phyloP scores from a whole-genome alignment of 2,888 invertebrate genomes.

The Agrotis exclamationis region DNA sequence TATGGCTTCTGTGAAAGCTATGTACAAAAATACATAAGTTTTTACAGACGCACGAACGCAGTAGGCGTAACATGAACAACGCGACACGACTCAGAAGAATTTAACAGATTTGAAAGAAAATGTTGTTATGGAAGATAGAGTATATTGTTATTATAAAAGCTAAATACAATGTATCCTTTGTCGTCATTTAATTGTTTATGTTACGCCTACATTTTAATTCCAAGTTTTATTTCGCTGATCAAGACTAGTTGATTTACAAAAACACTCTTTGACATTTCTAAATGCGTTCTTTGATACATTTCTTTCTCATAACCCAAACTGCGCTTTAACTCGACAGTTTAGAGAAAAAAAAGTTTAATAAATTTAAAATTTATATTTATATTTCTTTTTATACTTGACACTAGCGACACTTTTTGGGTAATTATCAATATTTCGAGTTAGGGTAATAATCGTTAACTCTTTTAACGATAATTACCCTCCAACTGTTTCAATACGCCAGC shows the following conservation, averaged over 20 bases:
- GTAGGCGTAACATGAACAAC: conserved; percentile 58
- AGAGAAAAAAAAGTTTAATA: neutral
- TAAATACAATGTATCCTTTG: conserved; percentile 24
- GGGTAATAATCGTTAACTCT: neutral
- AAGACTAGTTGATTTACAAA: neutral
- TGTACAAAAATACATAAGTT: conserved; percentile 55
- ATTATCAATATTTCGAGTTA: neutral
- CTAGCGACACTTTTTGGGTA: neutral
- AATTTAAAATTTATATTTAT: neutral
- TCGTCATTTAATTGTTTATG: conserved; percentile 48
- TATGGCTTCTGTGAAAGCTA: conserved; percentile 47
- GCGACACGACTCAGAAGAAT: conserved; percentile 38
- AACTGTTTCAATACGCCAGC: neutral
- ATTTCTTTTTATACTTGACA: neutral
- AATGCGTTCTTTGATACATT: neutral
- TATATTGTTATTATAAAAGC: conserved; percentile 43
- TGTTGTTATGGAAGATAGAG: conserved; percentile 22
- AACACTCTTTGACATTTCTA: neutral
- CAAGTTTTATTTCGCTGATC: conserved; percentile 49
- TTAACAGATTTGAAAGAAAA: conserved; percentile 25
- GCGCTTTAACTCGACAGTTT: too few relatives aligned
- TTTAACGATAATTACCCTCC: neutral
- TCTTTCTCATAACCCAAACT: neutral
- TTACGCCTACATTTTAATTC: conserved; percentile 50
- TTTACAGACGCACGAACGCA: conserved; percentile 35